phyloP scores from a whole-genome alignment of 2,797 vertebrate species.

The Clarias pachynema region DNA sequence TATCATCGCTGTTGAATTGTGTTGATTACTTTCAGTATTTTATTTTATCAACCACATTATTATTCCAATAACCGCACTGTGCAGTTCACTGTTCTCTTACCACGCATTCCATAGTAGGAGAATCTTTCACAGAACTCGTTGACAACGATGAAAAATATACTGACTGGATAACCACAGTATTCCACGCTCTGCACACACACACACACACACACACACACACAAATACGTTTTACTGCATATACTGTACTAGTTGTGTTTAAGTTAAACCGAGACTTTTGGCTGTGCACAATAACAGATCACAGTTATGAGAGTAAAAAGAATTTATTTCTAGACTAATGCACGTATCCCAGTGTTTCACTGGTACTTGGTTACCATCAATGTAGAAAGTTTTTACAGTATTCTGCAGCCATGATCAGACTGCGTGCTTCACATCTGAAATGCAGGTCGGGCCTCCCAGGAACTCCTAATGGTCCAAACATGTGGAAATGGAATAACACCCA shows the following conservation, averaged over 20 bases:
- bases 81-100: conserved; percentile 69
- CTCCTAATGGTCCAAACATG: too few relatives aligned
- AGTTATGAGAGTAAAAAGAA: too few relatives aligned
- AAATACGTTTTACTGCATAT: not conserved
- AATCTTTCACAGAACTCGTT: conserved; percentile 97
- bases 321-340: too few relatives aligned
- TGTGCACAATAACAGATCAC: too few relatives aligned
- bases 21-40: not conserved
- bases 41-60: not conserved
- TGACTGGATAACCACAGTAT: conserved; percentile 84
- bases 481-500: too few relatives aligned
- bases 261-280: too few relatives aligned
- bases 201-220: conserved; percentile 20
- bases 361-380: too few relatives aligned
- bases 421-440: too few relatives aligned
- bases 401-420: too few relatives aligned
- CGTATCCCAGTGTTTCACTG: too few relatives aligned
- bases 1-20: not conserved
- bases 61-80: not conserved
- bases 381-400: too few relatives aligned
- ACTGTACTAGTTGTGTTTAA: not conserved
- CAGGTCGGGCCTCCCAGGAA: too few relatives aligned
- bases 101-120: conserved; percentile 98
- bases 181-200: conserved; percentile 60
- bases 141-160: conserved; percentile 92